Evolutionary conservation across 2,888 invertebrate genomes (phyloP).

Genomic region (Nemapogon koenigi): DNA sequence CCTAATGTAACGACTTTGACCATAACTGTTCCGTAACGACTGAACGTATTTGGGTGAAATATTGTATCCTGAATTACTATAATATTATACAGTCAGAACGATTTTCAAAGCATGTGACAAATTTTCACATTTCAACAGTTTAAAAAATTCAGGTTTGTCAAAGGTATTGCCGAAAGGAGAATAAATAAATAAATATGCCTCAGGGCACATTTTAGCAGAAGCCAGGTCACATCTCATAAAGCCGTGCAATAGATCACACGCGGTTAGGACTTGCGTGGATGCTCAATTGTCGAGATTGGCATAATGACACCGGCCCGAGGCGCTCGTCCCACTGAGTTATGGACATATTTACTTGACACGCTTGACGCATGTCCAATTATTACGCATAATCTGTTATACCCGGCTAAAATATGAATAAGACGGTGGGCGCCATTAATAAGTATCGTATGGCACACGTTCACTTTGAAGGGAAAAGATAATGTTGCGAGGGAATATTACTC

Average conservation of each 20-base stretch:
- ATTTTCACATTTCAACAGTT: no score
- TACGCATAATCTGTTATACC: constrained; percentile 52
- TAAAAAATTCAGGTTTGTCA: no score
- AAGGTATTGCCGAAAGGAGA: no score
- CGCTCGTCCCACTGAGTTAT: constrained; percentile 42
- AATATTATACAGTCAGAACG: no score
- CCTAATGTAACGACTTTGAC: no score
- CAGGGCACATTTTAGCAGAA: not conserved
- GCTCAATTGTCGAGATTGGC: constrained; percentile 53
- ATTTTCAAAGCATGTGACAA: no score
- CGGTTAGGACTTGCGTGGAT: constrained; percentile 24
- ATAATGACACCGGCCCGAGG: constrained; percentile 49
- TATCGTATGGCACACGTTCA: constrained; percentile 26
- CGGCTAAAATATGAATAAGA: constrained; percentile 55
- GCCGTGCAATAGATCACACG: constrained; percentile 35
- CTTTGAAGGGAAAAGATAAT: no score
- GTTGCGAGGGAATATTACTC: no score
- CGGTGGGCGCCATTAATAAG: constrained; percentile 38
- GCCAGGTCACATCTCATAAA: constrained; percentile 29
- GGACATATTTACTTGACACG: constrained; percentile 54
- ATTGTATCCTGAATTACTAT: no score
- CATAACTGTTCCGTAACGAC: no score
- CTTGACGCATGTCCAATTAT: constrained; percentile 61
- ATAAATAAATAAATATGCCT: no score
- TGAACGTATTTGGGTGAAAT: no score